These are phyloP conservation scores for Ommatoiulus sabulosus DNA, from an alignment of 2,888 invertebrate genomes.

Conservation along the genomic window DNA sequence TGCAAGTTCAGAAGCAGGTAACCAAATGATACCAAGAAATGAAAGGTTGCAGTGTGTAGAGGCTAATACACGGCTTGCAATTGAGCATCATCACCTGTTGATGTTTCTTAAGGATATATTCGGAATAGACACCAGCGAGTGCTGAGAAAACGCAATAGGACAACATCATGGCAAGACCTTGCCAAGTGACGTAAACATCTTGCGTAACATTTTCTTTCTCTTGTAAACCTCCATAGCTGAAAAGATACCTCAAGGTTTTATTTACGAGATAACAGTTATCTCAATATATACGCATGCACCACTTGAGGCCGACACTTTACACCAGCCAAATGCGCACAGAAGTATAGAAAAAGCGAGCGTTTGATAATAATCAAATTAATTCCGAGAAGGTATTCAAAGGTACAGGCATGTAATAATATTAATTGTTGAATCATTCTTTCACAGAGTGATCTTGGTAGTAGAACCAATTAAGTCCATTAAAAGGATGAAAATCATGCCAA, in stretches of 20 bases:
- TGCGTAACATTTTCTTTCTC: slow-evolving; percentile 47
- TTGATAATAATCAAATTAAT: too few relatives aligned
- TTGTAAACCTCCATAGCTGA: slow-evolving; percentile 55
- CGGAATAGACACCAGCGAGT: slow-evolving; percentile 58
- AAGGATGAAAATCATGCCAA: too few relatives aligned
- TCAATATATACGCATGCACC: background rate
- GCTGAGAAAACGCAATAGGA: slow-evolving; percentile 55
- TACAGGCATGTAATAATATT: too few relatives aligned
- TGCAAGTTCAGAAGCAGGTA: too few relatives aligned
- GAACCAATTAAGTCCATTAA: too few relatives aligned
- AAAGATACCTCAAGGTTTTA: background rate
- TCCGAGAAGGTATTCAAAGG: too few relatives aligned
- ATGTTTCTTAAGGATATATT: slow-evolving; percentile 56
- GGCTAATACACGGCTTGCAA: background rate
- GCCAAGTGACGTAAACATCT: slow-evolving; percentile 57
- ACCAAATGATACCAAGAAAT: background rate
- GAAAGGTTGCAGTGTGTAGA: background rate
- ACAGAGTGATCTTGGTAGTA: too few relatives aligned
- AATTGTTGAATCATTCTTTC: too few relatives aligned
- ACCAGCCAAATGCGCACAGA: background rate
- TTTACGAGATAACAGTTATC: background rate
- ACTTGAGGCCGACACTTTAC: background rate
- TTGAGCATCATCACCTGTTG: slow-evolving; percentile 51
- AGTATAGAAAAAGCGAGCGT: background rate
- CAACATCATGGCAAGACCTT: slow-evolving; percentile 55